A percentile compares a stretch with the other conserved stretches of the same genome.
phyloP scores from a whole-genome alignment of 2,113 vertebrate genomes.

The Prunella fulvescens region DNA sequence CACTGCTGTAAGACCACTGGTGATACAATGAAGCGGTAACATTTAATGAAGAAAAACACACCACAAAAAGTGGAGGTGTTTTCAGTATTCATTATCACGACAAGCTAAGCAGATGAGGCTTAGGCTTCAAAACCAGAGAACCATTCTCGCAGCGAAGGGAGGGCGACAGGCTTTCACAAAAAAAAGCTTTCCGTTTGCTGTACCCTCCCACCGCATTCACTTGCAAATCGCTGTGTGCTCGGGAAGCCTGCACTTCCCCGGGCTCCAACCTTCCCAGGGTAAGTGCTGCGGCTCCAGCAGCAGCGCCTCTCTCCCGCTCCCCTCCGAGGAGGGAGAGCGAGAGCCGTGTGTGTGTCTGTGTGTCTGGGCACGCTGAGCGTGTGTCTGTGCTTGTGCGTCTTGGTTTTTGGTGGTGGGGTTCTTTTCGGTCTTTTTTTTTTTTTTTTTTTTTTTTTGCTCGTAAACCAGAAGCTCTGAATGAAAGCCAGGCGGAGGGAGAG shows the following conservation, averaged over 20 bases:
- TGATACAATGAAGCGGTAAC: not conserved
- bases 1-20: not conserved
- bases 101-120: slow-evolving; percentile 44
- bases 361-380: not conserved
- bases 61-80: not conserved
- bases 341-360: not conserved
- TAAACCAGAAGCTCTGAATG: slow-evolving; percentile 71
- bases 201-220: slow-evolving; percentile 78
- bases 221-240: slow-evolving; percentile 75
- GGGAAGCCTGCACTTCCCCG: slow-evolving; percentile 55
- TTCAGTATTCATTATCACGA: not conserved
- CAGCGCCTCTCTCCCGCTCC: slow-evolving; percentile 35
- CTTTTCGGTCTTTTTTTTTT: not conserved
- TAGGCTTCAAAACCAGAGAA: slow-evolving; percentile 61
- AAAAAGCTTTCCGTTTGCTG: slow-evolving; percentile 32
- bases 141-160: slow-evolving; percentile 65
- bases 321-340: not conserved
- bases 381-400: not conserved
- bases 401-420: not conserved
- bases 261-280: slow-evolving; percentile 66
- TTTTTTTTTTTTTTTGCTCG: not conserved
- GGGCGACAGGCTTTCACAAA: slow-evolving; percentile 55
- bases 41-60: not conserved
- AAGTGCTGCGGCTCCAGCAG: slow-evolving; percentile 63
- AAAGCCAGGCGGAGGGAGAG: slow-evolving; percentile 71